phyloP scores from a whole-genome alignment of 30 jellyfish, hydroid and myxozoan genomes.

The Mastigias papua region DNA sequence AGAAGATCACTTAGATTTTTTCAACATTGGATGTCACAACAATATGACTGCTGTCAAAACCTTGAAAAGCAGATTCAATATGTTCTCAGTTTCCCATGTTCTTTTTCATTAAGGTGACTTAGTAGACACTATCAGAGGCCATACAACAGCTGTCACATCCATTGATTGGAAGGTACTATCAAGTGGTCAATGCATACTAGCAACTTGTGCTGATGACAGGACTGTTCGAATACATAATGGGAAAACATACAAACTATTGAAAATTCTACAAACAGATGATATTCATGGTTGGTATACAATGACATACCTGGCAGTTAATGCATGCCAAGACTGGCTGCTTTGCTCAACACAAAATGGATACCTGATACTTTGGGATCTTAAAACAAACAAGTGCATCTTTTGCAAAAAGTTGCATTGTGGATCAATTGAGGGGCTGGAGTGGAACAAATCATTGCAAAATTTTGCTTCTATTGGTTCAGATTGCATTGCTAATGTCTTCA shows the following conservation, averaged over 20 bases:
- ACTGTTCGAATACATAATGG: slow-evolving; percentile 90
- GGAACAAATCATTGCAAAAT: slow-evolving; percentile 13
- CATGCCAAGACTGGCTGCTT: slow-evolving; percentile 48
- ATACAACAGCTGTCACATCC: slow-evolving; percentile 95
- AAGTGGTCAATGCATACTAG: slow-evolving; percentile 37
- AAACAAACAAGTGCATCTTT: slow-evolving; percentile 20
- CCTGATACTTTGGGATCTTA: slow-evolving; percentile 79
- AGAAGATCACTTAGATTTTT: no score
- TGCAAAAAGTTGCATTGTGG: slow-evolving; percentile 85
- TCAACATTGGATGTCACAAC: no score
- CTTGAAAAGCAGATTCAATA: no score
- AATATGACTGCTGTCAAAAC: no score
- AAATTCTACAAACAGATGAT: slow-evolving; percentile 47
- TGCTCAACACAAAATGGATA: slow-evolving; percentile 95
- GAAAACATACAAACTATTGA: slow-evolving; percentile 47
- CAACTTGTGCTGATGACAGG: slow-evolving; percentile 98
- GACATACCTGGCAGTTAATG: slow-evolving; percentile 80
- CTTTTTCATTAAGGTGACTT: slow-evolving; percentile 48
- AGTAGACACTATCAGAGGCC: slow-evolving; percentile 78
- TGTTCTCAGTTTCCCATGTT: neutral
- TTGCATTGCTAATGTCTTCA: slow-evolving; percentile 72
- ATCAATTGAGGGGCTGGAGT: slow-evolving; percentile 92
- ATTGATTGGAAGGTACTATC: slow-evolving; percentile 85
- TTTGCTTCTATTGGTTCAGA: slow-evolving; percentile 89
- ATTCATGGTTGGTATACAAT: slow-evolving; percentile 96